Evolutionary conservation across 2,113 vertebrate genomes (phyloP), one percentile per base, ranked within the genome.

Genomic region (Halcyon senegalensis): DNA sequence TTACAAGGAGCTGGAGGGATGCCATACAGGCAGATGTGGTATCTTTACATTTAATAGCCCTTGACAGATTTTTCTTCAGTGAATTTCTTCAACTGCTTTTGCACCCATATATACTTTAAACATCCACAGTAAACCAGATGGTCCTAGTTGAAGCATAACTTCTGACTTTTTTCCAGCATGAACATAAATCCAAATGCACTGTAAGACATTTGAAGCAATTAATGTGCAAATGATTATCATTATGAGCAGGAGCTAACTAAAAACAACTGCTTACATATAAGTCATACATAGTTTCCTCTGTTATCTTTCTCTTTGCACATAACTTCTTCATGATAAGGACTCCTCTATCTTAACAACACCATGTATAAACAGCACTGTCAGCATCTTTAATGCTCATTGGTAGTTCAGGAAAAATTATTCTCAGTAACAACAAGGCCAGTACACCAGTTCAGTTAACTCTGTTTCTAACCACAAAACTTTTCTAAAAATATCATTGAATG

Each of bases 161-260:
- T 78, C 69, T 60, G 37, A 56, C 9, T 84, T 77, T 69, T 60
- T 84, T 74, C 51, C 67, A 55, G 33, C 30, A 23, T 13, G 25
- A 87, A 81, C 39, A 64, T 70, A 89, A 91, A 93, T 66, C 78
- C 60, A 90, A 89, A 72, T 17, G 64, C 43, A 77, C 23, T 74
- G 13, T 55, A 81, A 80, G 64, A 67, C 20, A 89, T 70, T 87
- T 74, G 64, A 92, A 94, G 67, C 21, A 81, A 93, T 91, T 93
- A 81, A 70, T 63, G 73, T 70, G 80, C 37, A 94, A 94, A 87
- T 70, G 7, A 74, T 91, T 81, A 75, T 74, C 19, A 55, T 87
- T 70, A 86, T 0, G 6, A 92, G 60, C 64, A 84, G 51, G 37
- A 95, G 43, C 31, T 77, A 90, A 90, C 67, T 69, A 50, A 86